These are phyloP conservation scores for Stichopus chloronotus DNA, from an alignment of 35 echinoderm and acorn worm genomes.

Conservation along the genomic window DNA sequence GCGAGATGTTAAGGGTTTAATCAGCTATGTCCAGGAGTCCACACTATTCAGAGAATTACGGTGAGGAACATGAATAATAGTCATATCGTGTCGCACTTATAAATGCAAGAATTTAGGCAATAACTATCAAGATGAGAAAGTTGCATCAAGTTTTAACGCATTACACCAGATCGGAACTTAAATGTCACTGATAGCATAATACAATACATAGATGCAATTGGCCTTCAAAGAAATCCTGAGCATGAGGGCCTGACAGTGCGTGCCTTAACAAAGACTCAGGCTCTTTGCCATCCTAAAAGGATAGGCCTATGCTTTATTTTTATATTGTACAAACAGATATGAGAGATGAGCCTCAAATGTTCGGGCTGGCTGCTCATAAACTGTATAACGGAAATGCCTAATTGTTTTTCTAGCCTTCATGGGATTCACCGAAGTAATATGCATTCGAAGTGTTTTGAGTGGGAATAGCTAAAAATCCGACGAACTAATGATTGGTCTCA, in stretches of 20 bases:
- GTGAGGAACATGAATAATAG: slow-evolving; percentile 27
- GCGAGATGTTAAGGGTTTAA: slow-evolving; percentile 23
- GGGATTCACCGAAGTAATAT: background rate
- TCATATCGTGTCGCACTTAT: slow-evolving; percentile 24
- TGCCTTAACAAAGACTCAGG: slow-evolving; percentile 18
- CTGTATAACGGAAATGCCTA: background rate
- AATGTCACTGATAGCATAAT: slow-evolving; percentile 29
- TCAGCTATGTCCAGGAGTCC: slow-evolving; percentile 22
- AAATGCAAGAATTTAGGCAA: slow-evolving; percentile 31
- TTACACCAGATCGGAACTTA: slow-evolving; percentile 17
- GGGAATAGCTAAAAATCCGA: background rate
- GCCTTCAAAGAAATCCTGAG: background rate
- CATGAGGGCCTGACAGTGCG: background rate
- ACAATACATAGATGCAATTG: slow-evolving; percentile 21
- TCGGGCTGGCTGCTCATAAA: background rate
- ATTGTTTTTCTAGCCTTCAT: slow-evolving; percentile 13
- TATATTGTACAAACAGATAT: slow-evolving; percentile 18
- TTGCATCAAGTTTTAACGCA: slow-evolving; percentile 21
- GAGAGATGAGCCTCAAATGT: background rate
- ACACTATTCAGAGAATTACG: slow-evolving; percentile 29
- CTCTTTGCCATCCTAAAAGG: background rate
- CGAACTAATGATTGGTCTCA: background rate
- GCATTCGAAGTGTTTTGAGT: slow-evolving; percentile 14
- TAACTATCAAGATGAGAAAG: slow-evolving; percentile 20
- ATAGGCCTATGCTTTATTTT: slow-evolving; percentile 17